Evolutionary conservation across 2,888 invertebrate genomes (phyloP), one percentile per base, ranked within the genome.

Genomic region (Zaprionus bogoriensis): DNA sequence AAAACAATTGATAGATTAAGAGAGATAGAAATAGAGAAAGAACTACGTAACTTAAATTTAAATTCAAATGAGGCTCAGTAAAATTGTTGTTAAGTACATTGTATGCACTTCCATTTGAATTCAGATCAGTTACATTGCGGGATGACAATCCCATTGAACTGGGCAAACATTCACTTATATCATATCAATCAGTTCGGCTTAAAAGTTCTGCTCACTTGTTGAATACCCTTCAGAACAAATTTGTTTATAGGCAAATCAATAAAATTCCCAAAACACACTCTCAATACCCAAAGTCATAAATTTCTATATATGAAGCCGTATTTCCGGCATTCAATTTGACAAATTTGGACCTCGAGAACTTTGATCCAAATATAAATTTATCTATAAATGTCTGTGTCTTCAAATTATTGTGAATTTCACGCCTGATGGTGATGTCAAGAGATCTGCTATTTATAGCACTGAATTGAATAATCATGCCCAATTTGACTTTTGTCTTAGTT

Each of bases 401-500:
- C 14, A 32, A 32, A 17, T 6, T 12, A n/a, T 12, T 32, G 32
- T 6, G 9, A 27, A 27, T 27, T 32, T 32, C 2, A 0, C 1
- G 12, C 7, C 14, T 14, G 30, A 14, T 32, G 30, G 7, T 32
- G 14, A 36, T 36, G 7, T 36, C 32, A 36, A 17, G 1, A 17
- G 32, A 36, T 12, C 9, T 17, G 17, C 6, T 39, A 39, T 39
- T 39, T 39, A 19, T 39, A 19, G 36, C 50, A 38, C 44, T 55
- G 28, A 63, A 61, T 46, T 61, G 52, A 61, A 46, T 61, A 57
- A 39, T 41, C 45, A 32, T 7, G 27, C 20, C 14, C 17, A 36
- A 46, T 19, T 25, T 19, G 17, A 14, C 9, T 23, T 55, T 47
- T 47, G 36, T 58, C 47, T 39, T 14, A 23, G 9, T 14, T 28